phyloP scores from a whole-genome alignment of 2,888 invertebrate genomes.

The Nomada fucata region DNA sequence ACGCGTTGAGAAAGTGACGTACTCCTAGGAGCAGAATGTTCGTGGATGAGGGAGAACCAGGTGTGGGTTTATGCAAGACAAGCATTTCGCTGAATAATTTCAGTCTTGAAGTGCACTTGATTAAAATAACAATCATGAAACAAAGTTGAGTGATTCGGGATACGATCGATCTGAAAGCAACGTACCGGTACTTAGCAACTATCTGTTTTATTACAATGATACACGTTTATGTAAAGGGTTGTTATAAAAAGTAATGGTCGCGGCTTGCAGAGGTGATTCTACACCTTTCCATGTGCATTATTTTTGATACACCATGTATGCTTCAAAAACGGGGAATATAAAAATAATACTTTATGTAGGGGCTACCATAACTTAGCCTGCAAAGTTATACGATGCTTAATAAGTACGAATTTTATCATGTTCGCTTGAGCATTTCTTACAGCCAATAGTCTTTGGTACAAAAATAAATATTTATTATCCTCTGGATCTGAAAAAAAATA shows the following conservation, averaged over 20 bases:
- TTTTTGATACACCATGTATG: too few relatives aligned
- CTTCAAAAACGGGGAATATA: too few relatives aligned
- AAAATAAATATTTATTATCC: background rate
- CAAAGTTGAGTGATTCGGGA: constrained; percentile 38
- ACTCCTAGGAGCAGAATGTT: constrained; percentile 22
- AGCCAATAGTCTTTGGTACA: background rate
- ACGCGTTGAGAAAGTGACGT: constrained; percentile 50
- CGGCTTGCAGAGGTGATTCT: too few relatives aligned
- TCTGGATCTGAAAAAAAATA: too few relatives aligned
- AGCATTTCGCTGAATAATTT: constrained; percentile 63
- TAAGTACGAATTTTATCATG: background rate
- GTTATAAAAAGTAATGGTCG: too few relatives aligned
- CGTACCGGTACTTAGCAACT: background rate
- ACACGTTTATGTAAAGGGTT: background rate
- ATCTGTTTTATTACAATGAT: constrained; percentile 19
- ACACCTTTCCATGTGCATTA: too few relatives aligned
- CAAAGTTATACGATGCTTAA: background rate
- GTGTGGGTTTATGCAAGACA: constrained; percentile 66
- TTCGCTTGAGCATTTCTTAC: background rate
- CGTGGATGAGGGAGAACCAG: constrained; percentile 47
- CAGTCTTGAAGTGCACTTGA: constrained; percentile 63
- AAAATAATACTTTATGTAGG: too few relatives aligned
- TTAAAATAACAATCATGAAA: constrained; percentile 62
- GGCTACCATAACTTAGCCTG: too few relatives aligned
- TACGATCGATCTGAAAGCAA: constrained; percentile 27